phyloP scores from a whole-genome alignment of 2,113 vertebrate genomes.

The Pipra filicauda region DNA sequence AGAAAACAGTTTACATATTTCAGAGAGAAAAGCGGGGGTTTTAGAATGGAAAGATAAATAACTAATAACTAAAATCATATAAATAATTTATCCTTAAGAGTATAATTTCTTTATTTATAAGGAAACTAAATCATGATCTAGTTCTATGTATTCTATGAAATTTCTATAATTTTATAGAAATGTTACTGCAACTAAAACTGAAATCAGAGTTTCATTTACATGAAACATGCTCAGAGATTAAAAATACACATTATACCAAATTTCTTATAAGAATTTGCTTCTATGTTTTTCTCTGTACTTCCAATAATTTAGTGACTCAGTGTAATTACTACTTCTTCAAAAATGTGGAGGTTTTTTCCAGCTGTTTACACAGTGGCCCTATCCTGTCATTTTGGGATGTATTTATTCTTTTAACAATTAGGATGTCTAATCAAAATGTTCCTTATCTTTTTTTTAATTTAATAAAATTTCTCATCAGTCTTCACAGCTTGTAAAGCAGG shows the following conservation, averaged over 20 bases:
- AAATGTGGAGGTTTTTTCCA: neutral
- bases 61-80: neutral
- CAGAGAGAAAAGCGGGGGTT: neutral
- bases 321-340: neutral
- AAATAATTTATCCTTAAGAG: neutral
- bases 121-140: neutral
- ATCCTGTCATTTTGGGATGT: neutral
- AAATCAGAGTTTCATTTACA: neutral
- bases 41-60: neutral
- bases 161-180: neutral
- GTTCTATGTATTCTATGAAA: neutral
- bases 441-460: neutral
- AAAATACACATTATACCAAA: neutral
- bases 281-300: neutral
- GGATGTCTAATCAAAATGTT: neutral
- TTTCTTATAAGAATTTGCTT: neutral
- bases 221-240: neutral
- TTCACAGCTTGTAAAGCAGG: neutral
- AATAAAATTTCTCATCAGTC: neutral
- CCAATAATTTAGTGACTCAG: neutral
- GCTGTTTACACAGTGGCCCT: neutral
- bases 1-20: neutral
- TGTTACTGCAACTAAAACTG: neutral
- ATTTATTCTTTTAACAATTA: neutral
- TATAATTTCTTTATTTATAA: neutral